Evolutionary conservation across 2,888 invertebrate species (phyloP), one percentile per base, ranked within the genome.

Genomic region (Melanotus villosus): DNA sequence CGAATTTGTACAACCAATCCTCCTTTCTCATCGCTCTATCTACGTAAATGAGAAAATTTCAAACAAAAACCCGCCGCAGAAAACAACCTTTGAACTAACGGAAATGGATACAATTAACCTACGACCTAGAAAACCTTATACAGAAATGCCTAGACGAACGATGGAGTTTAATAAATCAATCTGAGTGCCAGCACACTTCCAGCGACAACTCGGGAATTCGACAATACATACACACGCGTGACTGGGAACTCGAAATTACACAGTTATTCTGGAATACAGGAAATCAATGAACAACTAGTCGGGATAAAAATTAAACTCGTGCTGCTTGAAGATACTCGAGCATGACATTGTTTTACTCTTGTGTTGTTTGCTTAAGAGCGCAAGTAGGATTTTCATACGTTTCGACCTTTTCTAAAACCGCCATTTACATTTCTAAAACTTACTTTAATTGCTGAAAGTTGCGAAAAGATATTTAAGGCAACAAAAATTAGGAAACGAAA

Each of bases 171-270:
- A 38, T 58, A 58, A 58, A 41, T 58, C 58, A 58, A 38, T 38
- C 57, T 14, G 38, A 32, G 3, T 23, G 50, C 26, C 43, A 26
- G 50, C 16, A 50, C 26, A n/a, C n/a, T 50, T 50, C 26, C 3
- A 32, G 34, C 32, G 52, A 52, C 52, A 34, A 47, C 47, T 32
- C 16, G 34, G 52, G 32, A 18, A 52, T 52, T 52, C 52, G 32
- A 32, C 32, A 14, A 38, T 23, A 52, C 32, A 30, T 34, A 16
- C 16, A 12, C 41, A 58, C 58, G 58, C 58, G 58, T 58, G 58
- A 58, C 58, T 41, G 19, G 41, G 16, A 58, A 58, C 58, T 58
- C 7, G 41, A 30, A 58, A 58, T 58, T 58, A 58, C 23, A 58
- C 58, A 58, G 58, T 58, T 58, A 58, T 58, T 58, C 41, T 32